These are phyloP conservation scores for Neomicropteryx cornuta DNA, from an alignment of 1,140 invertebrate species.

Conservation along the genomic window DNA sequence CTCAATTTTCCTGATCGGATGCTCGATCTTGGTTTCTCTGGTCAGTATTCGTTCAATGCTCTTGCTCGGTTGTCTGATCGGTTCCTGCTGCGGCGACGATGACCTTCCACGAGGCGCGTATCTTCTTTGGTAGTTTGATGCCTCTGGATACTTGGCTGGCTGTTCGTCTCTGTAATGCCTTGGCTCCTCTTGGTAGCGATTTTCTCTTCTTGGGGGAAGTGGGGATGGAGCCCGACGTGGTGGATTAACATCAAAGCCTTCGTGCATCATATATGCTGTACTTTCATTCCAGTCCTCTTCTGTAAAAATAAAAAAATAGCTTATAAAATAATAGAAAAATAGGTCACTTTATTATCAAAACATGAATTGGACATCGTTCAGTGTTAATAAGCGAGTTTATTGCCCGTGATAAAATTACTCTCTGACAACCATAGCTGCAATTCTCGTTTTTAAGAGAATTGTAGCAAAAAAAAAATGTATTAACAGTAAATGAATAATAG, in stretches of 20 bases:
- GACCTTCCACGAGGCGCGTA: too few relatives aligned
- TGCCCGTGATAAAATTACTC: too few relatives aligned
- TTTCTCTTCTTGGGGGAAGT: conserved; percentile 21
- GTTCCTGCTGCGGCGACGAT: too few relatives aligned
- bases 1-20: conserved; percentile 8
- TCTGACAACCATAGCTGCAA: too few relatives aligned
- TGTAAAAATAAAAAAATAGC: conserved; percentile 22
- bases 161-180: conserved; percentile 28
- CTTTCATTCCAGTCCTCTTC: conserved; percentile 41
- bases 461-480: too few relatives aligned
- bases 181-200: conserved; percentile 24
- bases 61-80: conserved; percentile 21
- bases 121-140: too few relatives aligned
- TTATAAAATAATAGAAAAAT: conserved; percentile 6
- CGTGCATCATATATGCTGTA: conserved; percentile 40
- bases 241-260: conserved; percentile 33
- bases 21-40: conserved; percentile 21
- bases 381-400: too few relatives aligned
- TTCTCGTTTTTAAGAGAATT: too few relatives aligned
- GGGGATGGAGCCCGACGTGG: conserved; percentile 16
- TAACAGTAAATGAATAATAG: too few relatives aligned
- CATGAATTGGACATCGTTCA: too few relatives aligned
- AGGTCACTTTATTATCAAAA: too few relatives aligned
- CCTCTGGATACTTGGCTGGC: too few relatives aligned
- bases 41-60: conserved; percentile 28